Evolutionary conservation across 2,888 invertebrate genomes (phyloP), one percentile per base, ranked within the genome.

Genomic region (Pristionchus japonicus): DNA sequence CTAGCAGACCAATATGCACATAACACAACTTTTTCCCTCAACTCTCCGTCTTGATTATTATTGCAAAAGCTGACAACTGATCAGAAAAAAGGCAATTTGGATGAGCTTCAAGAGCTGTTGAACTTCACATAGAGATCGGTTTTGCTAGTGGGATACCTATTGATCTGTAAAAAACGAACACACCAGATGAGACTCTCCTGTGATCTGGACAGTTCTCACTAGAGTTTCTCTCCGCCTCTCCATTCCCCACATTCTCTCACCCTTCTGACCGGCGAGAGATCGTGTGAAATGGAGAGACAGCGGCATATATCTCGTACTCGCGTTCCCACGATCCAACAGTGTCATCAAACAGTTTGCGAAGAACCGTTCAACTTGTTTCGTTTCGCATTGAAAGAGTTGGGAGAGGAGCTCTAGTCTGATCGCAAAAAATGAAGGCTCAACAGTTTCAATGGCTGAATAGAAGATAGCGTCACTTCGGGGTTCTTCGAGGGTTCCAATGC

Each of bases 271-370:
- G n/a, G 3, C 57, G 57, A 57, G 57, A 57, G 23, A 57, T 23
- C 7, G 57, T n/a, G 57, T 9, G n/a, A n/a, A 57, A 23, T 57
- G 23, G 23, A 57, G 57, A 57, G 57, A 57, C 57, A n/a, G 9
- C 6, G 23, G 23, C n/a, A 20, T 23, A 17, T 52, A 52, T n/a
- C n/a, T n/a, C n/a, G 6, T 7, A 52, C 52, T 27, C 27, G 2
- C 6, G 37, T 40, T 70, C 70, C 70, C 70, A 70, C 70, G 70
- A 37, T 70, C 6, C 70, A 37, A 40, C 40, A 70, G 37, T 70
- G 70, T 23, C 34, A 67, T 23, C 64, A 13, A 67, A 67, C 70
- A 70, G 70, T 40, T 70, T 70, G 70, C 70, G 31, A 70, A 70
- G 37, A n/a, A n/a, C n/a, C 34, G 37, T 37, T 37, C 57, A 23